Evolutionary conservation across 1,140 invertebrate genomes (phyloP).

Genomic region (Mya arenaria): DNA sequence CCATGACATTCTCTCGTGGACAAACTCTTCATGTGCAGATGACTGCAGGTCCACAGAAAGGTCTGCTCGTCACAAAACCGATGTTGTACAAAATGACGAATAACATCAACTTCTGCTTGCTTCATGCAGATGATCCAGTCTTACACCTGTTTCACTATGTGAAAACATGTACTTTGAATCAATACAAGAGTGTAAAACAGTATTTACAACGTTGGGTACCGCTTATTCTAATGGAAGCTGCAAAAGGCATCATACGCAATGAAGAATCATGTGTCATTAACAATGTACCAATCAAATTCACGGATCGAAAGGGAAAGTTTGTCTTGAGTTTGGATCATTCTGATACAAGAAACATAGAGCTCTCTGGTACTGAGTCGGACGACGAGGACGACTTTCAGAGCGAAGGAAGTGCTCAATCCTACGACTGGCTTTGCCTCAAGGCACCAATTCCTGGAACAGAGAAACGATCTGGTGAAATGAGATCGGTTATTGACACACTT

Average conservation of each 20-base stretch:
- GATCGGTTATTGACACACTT: too few species aligned
- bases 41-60: slow-evolving; percentile 45
- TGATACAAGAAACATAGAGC: slow-evolving; percentile 36
- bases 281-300: slow-evolving; percentile 5
- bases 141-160: slow-evolving; percentile 36
- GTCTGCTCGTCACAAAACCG: slow-evolving; percentile 55
- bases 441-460: not conserved
- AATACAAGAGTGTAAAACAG: slow-evolving; percentile 10
- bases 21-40: slow-evolving; percentile 60
- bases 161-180: not conserved
- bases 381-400: not conserved
- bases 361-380: slow-evolving; percentile 26
- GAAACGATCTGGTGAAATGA: too few species aligned
- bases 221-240: slow-evolving; percentile 63
- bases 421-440: slow-evolving; percentile 18
- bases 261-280: slow-evolving; percentile 43
- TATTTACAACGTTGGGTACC: slow-evolving; percentile 59
- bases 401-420: not conserved
- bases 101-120: slow-evolving; percentile 62
- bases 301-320: slow-evolving; percentile 27
- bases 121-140: slow-evolving; percentile 63
- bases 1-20: slow-evolving; percentile 54
- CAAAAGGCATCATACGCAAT: slow-evolving; percentile 7
- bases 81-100: slow-evolving; percentile 56
- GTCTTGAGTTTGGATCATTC: slow-evolving; percentile 15